Evolutionary conservation across 2,113 vertebrate genomes (phyloP).

Genomic region (Rhineura floridana): DNA sequence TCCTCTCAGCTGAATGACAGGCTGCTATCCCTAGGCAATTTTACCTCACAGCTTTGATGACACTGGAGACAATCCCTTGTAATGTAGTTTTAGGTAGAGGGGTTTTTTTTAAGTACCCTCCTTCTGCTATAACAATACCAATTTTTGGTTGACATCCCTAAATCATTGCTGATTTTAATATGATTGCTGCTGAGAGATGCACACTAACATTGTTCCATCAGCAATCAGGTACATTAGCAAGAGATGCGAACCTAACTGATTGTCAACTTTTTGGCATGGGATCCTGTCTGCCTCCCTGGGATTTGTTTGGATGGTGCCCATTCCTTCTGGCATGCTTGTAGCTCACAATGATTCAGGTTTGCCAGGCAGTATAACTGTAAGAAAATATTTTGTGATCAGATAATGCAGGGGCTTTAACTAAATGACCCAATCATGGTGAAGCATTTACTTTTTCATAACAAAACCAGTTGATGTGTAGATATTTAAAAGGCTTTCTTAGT

Average conservation of each 20-base stretch:
- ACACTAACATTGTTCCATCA: conserved; percentile 31
- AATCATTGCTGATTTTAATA: conserved; percentile 57
- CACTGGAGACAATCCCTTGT: not conserved
- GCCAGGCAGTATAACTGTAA: conserved; percentile 69
- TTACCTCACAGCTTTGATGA: conserved; percentile 18
- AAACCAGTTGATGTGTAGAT: conserved; percentile 44
- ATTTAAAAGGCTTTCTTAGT: conserved; percentile 29
- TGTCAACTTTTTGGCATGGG: too few relatives aligned
- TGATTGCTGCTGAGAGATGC: conserved; percentile 14
- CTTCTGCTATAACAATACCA: conserved; percentile 23
- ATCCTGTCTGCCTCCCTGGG: conserved; percentile 2
- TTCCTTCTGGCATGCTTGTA: conserved; percentile 69
- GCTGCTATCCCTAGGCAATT: conserved; percentile 27
- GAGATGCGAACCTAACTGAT: not conserved
- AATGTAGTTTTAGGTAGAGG: conserved; percentile 18
- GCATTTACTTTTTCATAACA: conserved; percentile 65
- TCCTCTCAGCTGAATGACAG: not conserved
- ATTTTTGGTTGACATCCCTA: conserved; percentile 60
- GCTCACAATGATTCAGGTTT: conserved; percentile 66
- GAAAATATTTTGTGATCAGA: conserved; percentile 64
- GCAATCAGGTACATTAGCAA: conserved; percentile 56
- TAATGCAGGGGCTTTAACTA: conserved; percentile 60
- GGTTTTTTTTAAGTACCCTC: conserved; percentile 50
- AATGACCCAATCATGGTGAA: conserved; percentile 61
- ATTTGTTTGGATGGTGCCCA: conserved; percentile 54